phyloP scores from a whole-genome alignment of 2,113 vertebrate genomes.

The Channa maculata region DNA sequence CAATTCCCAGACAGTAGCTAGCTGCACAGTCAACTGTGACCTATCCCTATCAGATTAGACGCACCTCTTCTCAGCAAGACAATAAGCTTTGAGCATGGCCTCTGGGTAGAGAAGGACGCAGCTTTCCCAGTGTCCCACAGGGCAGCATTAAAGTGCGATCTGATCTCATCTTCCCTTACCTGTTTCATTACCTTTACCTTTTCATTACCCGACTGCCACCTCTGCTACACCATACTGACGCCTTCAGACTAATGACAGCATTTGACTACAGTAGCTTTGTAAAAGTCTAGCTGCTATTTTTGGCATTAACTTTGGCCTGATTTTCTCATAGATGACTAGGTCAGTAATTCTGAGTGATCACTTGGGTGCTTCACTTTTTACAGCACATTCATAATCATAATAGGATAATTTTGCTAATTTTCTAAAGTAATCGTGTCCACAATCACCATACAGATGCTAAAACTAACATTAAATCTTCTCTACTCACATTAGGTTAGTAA shows the following conservation, averaged over 20 bases:
- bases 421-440: no score
- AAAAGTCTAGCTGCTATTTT: slow-evolving; percentile 22
- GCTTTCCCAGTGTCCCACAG: background rate
- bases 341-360: slow-evolving; percentile 26
- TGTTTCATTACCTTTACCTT: slow-evolving; percentile 34
- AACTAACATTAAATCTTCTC: no score
- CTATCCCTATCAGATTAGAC: slow-evolving; percentile 36
- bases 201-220: background rate
- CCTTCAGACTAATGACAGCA: background rate
- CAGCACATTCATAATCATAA: background rate
- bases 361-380: slow-evolving; percentile 10
- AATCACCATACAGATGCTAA: no score
- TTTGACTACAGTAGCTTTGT: slow-evolving; percentile 1
- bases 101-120: background rate
- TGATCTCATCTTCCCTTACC: slow-evolving; percentile 18
- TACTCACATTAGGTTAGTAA: no score
- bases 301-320: slow-evolving; percentile 28
- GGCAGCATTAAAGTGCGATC: slow-evolving; percentile 36
- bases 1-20: background rate
- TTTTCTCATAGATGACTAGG: slow-evolving; percentile 14
- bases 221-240: slow-evolving; percentile 1
- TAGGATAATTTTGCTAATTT: no score
- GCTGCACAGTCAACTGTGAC: slow-evolving; percentile 14
- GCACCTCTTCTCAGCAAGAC: slow-evolving; percentile 22
- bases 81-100: slow-evolving; percentile 26